Conservation (phyloP, 2,797 vertebrate genomes). For the Fistularia tabacaria region DNA sequence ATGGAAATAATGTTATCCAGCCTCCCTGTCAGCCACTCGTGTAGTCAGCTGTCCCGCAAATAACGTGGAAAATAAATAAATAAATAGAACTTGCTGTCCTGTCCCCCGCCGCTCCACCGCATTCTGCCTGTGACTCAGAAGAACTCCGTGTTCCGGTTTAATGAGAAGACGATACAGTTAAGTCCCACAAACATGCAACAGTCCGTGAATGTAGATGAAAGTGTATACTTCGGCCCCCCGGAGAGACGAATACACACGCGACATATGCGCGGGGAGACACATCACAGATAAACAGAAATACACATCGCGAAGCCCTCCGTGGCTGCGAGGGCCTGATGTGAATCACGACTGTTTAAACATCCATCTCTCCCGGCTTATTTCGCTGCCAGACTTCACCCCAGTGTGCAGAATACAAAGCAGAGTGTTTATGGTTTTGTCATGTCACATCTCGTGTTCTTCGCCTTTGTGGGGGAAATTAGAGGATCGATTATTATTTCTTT, state of each 20-base stretch:
- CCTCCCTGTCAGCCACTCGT: conserved; percentile 51
- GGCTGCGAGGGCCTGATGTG: conserved; percentile 48
- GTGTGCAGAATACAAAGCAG: conserved; percentile 55
- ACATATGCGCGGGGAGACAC: conserved; percentile 18
- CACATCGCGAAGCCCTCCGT: neutral
- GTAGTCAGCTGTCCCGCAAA: conserved; percentile 48
- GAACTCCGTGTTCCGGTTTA: conserved; percentile 37
- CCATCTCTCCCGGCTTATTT: conserved; percentile 51
- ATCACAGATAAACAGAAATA: conserved; percentile 21
- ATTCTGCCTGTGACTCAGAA: conserved; percentile 51
- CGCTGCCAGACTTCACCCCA: conserved; percentile 49
- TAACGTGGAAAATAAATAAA: conserved; percentile 7
- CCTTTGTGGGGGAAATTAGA: conserved; percentile 33
- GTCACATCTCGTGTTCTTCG: conserved; percentile 36
- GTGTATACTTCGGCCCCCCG: conserved; percentile 4
- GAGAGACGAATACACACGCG: conserved; percentile 13
- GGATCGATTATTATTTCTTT: conserved; percentile 39
- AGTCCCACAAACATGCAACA: conserved; percentile 17
- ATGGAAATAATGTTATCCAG: conserved; percentile 31
- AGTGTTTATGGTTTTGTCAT: conserved; percentile 57
- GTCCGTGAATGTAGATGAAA: conserved; percentile 27
- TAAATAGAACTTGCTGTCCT: neutral
- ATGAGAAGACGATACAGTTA: conserved; percentile 31
- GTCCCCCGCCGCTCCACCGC: conserved; percentile 36
- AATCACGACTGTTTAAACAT: conserved; percentile 63